Evolutionary conservation across 2,797 vertebrate species (phyloP), one percentile per base, ranked within the genome.

Genomic region (Chiroxiphia lanceolata): DNA sequence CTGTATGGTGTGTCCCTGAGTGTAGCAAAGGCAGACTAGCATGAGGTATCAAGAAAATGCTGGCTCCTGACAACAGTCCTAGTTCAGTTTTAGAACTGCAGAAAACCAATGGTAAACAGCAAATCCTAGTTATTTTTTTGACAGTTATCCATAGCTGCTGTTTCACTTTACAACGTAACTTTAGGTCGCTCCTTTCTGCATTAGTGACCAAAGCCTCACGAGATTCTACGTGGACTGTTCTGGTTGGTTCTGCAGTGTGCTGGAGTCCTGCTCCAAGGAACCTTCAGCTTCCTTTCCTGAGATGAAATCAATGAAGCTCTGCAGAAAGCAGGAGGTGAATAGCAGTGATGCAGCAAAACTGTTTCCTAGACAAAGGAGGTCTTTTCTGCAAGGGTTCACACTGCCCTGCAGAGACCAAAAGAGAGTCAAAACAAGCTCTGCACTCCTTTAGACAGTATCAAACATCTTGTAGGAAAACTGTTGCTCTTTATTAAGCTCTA

Each of bases 251-350:
- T 87, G 70, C 68, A 76, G 10, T 15, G 5, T 79, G 42, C 60
- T 74, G 26, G n/a, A 48, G 11, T 85, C 36, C 48, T 67, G 15
- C 54, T 95, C 42, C 0, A 0, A 80, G 33, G 54, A 92, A 90
- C 59, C 33, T 71, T 91, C 69, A 86, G 40, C 60, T 83, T 60
- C 51, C 1, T 2, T 54, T 84, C 36, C 79, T 72, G 61, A 76
- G 23, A 56, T 33, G 36, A 76, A 92, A 89, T 90, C 26, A 23
- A 63, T 47, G 82, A 87, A 88, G 56, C 59, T 94, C 76, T 90
- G 59, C 76, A 94, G 87, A 92, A 93, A 86, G 54, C 63, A 86
- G n/a, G 47, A 87, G n/a, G 74, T 67, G 67, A 94, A 67, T 17
- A 79, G 44, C 80, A 88, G 70, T 88, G 72, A 96, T 13, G 22